Conservation (phyloP, 2,113 vertebrate species). For the Nematolebias whitei region DNA sequence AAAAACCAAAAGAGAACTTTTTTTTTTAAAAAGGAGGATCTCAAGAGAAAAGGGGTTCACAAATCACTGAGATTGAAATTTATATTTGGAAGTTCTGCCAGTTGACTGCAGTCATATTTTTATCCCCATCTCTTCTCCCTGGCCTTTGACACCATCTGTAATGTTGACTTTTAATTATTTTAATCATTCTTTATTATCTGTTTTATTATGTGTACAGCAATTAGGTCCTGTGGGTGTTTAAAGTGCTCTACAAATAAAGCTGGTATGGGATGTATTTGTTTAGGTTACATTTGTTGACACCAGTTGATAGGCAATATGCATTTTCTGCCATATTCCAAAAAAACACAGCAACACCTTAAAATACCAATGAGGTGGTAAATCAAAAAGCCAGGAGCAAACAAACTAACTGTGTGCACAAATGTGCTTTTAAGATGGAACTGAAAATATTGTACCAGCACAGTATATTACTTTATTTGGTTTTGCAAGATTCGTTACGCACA, state of each 20-base stretch:
- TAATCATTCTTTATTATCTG: too few relatives aligned
- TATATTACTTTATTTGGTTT: neutral
- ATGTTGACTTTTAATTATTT: too few relatives aligned
- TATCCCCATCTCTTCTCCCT: too few relatives aligned
- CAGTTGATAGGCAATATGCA: neutral
- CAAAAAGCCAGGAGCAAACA: conserved; percentile 5
- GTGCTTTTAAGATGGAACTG: conserved; percentile 12
- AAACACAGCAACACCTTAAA: conserved; percentile 29
- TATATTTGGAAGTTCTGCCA: neutral
- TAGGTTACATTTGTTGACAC: neutral
- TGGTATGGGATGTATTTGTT: too few relatives aligned
- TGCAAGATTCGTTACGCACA: neutral
- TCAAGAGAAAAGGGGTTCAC: neutral
- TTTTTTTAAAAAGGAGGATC: too few relatives aligned
- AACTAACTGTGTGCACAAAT: neutral
- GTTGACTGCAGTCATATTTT: neutral
- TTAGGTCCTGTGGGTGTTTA: too few relatives aligned
- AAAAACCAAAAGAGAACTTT: neutral
- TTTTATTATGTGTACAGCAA: too few relatives aligned
- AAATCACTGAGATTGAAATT: neutral
- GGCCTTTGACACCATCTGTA: too few relatives aligned
- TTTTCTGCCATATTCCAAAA: neutral
- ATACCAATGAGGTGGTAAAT: conserved; percentile 11
- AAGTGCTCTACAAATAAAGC: too few relatives aligned
- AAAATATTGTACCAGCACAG: neutral